Conservation (phyloP, 92 coral and sea anemone species). For the Pocillopora grandis region DNA sequence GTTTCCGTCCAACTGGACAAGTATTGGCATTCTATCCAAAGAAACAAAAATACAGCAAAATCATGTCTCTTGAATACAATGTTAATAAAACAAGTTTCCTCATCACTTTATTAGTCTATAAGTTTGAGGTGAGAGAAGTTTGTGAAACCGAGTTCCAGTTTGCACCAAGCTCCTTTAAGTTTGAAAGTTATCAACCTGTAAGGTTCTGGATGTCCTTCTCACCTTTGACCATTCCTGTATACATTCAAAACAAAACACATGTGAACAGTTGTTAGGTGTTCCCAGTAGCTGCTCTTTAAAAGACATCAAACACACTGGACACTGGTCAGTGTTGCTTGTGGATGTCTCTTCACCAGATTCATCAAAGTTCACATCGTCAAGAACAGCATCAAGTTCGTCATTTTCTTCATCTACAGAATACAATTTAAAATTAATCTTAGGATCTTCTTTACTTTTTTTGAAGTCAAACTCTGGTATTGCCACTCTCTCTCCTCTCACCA, state of each 20-base stretch:
- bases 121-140: too few species aligned
- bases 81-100: too few species aligned
- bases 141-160: too few species aligned
- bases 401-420: constrained; percentile 22
- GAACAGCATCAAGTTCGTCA: constrained; percentile 31
- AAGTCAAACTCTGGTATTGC: too few species aligned
- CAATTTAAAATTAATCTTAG: not conserved
- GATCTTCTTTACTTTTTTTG: too few species aligned
- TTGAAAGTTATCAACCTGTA: not conserved
- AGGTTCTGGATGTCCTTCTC: not conserved
- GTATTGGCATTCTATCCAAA: constrained; percentile 86
- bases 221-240: constrained; percentile 99
- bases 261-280: constrained; percentile 83
- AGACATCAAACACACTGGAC: constrained; percentile 94
- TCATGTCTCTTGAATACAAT: not conserved
- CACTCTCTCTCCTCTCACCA: too few species aligned
- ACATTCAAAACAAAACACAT: constrained; percentile 90
- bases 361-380: constrained; percentile 50
- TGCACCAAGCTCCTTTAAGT: not conserved
- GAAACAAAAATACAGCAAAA: not conserved
- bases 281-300: constrained; percentile 88
- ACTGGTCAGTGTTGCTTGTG: constrained; percentile 64
- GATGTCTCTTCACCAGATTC: constrained; percentile 44
- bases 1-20: constrained; percentile 94
- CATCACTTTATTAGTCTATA: too few species aligned